Evolutionary conservation across 2,888 invertebrate species (phyloP).

Genomic region (Parapristionchus giblindavisi): DNA sequence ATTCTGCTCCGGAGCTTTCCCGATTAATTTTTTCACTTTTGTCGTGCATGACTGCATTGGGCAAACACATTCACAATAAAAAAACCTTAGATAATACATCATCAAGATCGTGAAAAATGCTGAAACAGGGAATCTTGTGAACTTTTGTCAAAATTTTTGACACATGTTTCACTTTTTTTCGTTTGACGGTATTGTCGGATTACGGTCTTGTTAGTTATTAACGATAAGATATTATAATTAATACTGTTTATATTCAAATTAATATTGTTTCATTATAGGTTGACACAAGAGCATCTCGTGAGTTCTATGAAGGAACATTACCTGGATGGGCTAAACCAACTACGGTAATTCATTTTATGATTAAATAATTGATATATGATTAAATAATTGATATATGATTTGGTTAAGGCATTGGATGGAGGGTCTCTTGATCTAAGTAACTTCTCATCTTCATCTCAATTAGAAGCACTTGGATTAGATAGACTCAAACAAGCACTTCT

Average conservation of each 20-base stretch:
- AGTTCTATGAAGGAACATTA: slow-evolving; percentile 21
- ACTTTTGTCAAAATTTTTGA: too few species aligned
- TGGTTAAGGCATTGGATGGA: slow-evolving; percentile 76
- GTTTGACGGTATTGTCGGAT: too few species aligned
- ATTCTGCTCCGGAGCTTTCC: too few species aligned
- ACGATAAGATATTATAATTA: slow-evolving; percentile 13
- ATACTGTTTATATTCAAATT: slow-evolving; percentile 37
- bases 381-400: not conserved
- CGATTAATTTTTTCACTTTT: too few species aligned
- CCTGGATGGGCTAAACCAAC: slow-evolving; percentile 25
- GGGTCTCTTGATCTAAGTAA: slow-evolving; percentile 97
- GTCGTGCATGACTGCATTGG: too few species aligned
- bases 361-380: not conserved
- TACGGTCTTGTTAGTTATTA: too few species aligned
- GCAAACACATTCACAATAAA: too few species aligned
- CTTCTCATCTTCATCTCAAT: slow-evolving; percentile 94
- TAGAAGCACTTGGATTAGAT: slow-evolving; percentile 94
- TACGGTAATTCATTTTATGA: slow-evolving; percentile 77
- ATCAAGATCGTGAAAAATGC: too few species aligned
- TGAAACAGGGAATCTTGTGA: too few species aligned
- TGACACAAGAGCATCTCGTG: not conserved
- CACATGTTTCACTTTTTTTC: too few species aligned
- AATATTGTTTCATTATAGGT: too few species aligned
- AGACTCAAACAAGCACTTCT: slow-evolving; percentile 95
- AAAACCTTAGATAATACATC: too few species aligned